Evolutionary conservation across 2,113 vertebrate species (phyloP).

Genomic region (Lepisosteus oculatus): DNA sequence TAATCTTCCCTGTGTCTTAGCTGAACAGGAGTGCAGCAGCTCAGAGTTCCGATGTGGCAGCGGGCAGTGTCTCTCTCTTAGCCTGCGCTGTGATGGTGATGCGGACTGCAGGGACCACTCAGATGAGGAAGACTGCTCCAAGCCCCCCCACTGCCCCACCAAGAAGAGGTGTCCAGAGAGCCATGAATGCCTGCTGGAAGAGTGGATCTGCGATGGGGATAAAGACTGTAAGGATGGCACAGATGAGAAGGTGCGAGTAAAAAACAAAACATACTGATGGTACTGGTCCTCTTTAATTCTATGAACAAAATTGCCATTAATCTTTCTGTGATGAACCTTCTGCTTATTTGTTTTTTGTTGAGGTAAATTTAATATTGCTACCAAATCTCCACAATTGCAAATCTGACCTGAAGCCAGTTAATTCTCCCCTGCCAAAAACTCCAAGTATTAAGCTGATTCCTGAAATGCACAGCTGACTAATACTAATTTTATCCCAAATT

Average conservation of each 20-base stretch:
- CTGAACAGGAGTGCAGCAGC: conserved; percentile 43
- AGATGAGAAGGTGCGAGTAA: conserved; percentile 72
- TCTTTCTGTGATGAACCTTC: no score
- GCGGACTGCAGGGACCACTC: conserved; percentile 78
- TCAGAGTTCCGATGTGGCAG: conserved; percentile 67
- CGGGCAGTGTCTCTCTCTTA: conserved; percentile 74
- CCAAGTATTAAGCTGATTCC: no score
- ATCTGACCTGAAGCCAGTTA: no score
- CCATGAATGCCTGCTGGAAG: conserved; percentile 72
- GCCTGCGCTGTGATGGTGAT: conserved; percentile 77
- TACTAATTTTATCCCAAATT: no score
- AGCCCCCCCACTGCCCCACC: conserved; percentile 52
- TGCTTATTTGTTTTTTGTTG: no score
- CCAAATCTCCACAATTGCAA: no score
- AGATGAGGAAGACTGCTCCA: conserved; percentile 73
- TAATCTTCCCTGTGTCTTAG: conserved; percentile 38
- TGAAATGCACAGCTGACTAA: no score
- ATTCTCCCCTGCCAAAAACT: no score
- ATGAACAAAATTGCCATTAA: no score
- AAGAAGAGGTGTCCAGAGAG: conserved; percentile 64
- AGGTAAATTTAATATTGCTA: no score
- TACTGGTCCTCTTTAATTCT: no score
- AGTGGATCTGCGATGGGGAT: conserved; percentile 81
- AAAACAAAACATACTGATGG: no score
- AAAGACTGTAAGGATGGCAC: conserved; percentile 79